Conservation (phyloP, 2,797 vertebrate genomes). For the Falco concolor region DNA sequence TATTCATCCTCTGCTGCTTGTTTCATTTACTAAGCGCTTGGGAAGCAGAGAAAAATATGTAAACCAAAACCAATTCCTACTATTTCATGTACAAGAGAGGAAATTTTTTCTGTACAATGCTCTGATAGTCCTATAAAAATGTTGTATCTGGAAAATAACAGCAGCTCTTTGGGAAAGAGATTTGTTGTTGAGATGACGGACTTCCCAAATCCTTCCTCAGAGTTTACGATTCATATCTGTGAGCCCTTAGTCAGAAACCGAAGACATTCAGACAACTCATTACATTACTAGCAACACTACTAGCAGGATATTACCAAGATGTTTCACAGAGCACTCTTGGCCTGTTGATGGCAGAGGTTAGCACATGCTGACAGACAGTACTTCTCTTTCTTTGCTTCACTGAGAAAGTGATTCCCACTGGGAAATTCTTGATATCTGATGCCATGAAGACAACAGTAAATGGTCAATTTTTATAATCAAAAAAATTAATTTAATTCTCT, state of each 20-base stretch:
- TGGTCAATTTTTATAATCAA: not conserved
- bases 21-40: conserved; percentile 26
- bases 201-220: not conserved
- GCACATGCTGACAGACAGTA: not conserved
- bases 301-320: not conserved
- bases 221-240: not conserved
- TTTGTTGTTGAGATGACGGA: not conserved
- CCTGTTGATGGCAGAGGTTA: not conserved
- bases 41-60: conserved; percentile 11
- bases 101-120: not conserved
- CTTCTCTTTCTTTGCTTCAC: not conserved
- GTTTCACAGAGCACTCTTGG: not conserved
- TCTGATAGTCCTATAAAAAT: not conserved
- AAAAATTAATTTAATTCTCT: not conserved
- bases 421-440: not conserved
- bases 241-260: not conserved
- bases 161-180: not conserved
- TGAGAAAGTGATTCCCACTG: not conserved
- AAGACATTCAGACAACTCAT: not conserved
- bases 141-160: not conserved
- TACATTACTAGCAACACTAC: not conserved
- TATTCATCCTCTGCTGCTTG: conserved; percentile 11
- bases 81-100: not conserved
- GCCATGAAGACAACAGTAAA: not conserved
- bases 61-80: conserved; percentile 4